Evolutionary conservation across 2,113 vertebrate species (phyloP).

Genomic region (Aleadryas rufinucha): DNA sequence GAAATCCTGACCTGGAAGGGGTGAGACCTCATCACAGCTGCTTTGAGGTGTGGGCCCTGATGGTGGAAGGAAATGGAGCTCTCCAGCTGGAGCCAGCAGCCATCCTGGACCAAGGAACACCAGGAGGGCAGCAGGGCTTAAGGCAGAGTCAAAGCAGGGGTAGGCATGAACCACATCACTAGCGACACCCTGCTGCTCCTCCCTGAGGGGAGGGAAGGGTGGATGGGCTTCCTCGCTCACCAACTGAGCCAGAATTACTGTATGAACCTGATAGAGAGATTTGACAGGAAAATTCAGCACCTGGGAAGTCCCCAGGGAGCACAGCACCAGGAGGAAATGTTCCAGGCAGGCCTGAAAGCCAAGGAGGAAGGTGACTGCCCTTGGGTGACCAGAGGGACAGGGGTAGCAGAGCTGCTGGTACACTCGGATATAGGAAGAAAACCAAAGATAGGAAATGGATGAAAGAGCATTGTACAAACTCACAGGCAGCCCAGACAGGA

Average conservation of each 20-base stretch:
- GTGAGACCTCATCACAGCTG: fast-evolving
- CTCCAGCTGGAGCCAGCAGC: not conserved
- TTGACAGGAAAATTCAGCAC: not conserved
- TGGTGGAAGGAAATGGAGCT: not conserved
- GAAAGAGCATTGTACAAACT: not conserved
- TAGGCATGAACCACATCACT: not conserved
- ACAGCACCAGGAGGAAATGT: not conserved
- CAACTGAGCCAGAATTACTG: not conserved
- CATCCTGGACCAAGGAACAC: fast-evolving
- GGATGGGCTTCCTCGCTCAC: fast-evolving
- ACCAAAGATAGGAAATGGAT: not conserved
- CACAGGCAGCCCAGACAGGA: fast-evolving
- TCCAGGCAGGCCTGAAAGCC: not conserved
- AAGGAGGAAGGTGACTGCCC: not conserved
- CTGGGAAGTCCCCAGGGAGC: not conserved
- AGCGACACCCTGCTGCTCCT: not conserved
- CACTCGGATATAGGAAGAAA: not conserved
- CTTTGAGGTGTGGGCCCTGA: not conserved
- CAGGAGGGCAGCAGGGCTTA: not conserved
- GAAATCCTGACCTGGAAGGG: not conserved
- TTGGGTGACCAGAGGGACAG: fast-evolving
- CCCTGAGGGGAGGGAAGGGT: not conserved
- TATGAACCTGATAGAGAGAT: not conserved
- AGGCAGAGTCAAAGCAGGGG: not conserved
- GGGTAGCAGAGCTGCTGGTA: not conserved